Conservation (phyloP, 2,113 vertebrate genomes). For the Cygnus buccinator region DNA sequence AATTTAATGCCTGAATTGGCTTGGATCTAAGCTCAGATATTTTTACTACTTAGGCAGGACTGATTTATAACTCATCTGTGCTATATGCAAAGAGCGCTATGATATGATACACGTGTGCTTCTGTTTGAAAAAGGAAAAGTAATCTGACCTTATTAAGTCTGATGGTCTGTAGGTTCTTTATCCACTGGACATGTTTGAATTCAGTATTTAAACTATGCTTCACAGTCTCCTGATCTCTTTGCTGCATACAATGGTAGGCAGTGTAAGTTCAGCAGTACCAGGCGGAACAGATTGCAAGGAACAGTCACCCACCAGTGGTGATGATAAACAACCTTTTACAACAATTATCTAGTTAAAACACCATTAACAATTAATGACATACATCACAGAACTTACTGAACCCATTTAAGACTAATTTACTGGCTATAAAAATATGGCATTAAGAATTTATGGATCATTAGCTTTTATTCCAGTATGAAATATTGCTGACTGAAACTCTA, state of each 20-base stretch:
- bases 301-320: conserved; percentile 47
- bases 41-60: not conserved
- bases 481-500: conserved; percentile 75
- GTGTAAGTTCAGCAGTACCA: conserved; percentile 17
- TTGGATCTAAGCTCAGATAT: conserved; percentile 3
- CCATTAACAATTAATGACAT: conserved; percentile 84
- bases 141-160: conserved; percentile 49
- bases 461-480: conserved; percentile 80
- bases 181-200: conserved; percentile 18
- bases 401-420: conserved; percentile 86
- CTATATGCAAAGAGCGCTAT: not conserved
- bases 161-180: conserved; percentile 9
- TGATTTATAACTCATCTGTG: not conserved
- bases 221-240: conserved; percentile 23
- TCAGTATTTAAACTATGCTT: not conserved
- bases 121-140: conserved; percentile 24
- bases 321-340: conserved; percentile 79
- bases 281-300: conserved; percentile 57
- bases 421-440: conserved; percentile 85
- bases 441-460: conserved; percentile 87
- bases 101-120: not conserved
- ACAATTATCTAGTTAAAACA: conserved; percentile 83
- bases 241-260: conserved; percentile 33
- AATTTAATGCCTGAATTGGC: conserved; percentile 39
- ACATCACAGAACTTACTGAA: conserved; percentile 81